These are phyloP conservation scores for Tachypleus tridentatus DNA, from an alignment of 1,140 invertebrate genomes.

Conservation along the genomic window DNA sequence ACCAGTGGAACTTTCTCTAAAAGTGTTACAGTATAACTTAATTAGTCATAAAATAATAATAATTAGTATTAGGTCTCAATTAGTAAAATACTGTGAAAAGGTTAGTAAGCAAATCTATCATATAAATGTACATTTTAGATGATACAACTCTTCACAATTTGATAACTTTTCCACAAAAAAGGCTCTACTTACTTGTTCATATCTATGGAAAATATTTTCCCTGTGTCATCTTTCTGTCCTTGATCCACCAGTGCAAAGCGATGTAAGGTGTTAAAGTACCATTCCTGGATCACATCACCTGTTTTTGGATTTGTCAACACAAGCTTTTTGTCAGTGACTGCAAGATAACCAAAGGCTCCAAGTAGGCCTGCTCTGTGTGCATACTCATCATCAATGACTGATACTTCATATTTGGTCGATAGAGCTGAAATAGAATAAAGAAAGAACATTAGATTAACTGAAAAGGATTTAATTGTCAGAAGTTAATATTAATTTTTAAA, in stretches of 20 bases:
- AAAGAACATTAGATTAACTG: neutral
- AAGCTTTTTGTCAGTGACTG: constrained; percentile 14
- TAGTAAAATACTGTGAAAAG: neutral
- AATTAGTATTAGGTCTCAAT: neutral
- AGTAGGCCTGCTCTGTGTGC: constrained; percentile 13
- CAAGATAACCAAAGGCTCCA: constrained; percentile 19
- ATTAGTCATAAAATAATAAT: neutral
- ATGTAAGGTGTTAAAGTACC: constrained; percentile 20
- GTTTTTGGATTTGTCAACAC: constrained; percentile 16
- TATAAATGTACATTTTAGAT: neutral
- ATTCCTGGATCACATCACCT: constrained; percentile 21
- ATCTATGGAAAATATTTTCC: constrained; percentile 16
- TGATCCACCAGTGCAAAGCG: constrained; percentile 15
- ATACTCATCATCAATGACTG: constrained; percentile 20
- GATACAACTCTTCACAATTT: constrained; percentile 1
- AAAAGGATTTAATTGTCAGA: neutral
- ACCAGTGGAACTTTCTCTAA: constrained; percentile 21
- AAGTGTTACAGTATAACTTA: neutral
- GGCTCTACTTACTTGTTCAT: constrained; percentile 12
- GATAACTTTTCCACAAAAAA: neutral
- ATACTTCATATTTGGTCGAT: constrained; percentile 6
- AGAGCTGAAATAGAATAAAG: neutral
- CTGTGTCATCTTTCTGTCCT: constrained; percentile 11
- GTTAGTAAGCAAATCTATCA: neutral
- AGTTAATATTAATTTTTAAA: neutral